phyloP scores from a whole-genome alignment of 2,888 invertebrate genomes.

The Macaria notata region DNA sequence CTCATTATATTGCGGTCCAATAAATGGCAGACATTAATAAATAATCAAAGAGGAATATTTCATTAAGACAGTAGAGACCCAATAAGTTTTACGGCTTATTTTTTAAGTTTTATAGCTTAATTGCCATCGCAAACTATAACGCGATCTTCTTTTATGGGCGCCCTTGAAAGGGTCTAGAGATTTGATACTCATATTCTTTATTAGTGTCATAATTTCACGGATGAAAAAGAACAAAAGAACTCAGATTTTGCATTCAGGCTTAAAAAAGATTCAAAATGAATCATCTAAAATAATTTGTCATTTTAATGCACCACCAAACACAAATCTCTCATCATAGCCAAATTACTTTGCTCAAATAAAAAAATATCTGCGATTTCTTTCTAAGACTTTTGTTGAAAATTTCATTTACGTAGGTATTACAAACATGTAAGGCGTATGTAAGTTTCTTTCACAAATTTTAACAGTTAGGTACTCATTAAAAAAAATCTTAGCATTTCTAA shows the following conservation, averaged over 20 bases:
- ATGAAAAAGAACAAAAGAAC: background rate
- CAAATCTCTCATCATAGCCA: too few species aligned
- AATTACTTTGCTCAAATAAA: too few species aligned
- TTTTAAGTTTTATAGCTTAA: slow-evolving; percentile 62
- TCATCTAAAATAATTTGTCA: too few species aligned
- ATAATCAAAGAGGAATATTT: slow-evolving; percentile 73
- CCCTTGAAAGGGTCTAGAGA: slow-evolving; percentile 57
- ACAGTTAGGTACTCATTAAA: too few species aligned
- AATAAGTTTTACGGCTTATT: slow-evolving; percentile 73
- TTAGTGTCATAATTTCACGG: slow-evolving; percentile 12
- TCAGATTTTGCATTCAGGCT: background rate
- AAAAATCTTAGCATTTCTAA: too few species aligned
- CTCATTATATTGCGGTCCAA: slow-evolving; percentile 56
- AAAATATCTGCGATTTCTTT: too few species aligned
- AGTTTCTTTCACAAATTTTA: too few species aligned
- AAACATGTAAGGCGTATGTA: too few species aligned
- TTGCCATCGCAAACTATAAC: slow-evolving; percentile 77
- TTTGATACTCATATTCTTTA: slow-evolving; percentile 35
- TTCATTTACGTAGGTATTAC: too few species aligned
- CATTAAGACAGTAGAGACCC: slow-evolving; percentile 69
- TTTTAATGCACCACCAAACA: too few species aligned
- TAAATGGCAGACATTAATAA: slow-evolving; percentile 69
- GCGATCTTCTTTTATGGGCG: slow-evolving; percentile 68
- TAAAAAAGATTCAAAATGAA: too few species aligned
- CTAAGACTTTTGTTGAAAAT: too few species aligned